A percentile compares a stretch with the other conserved stretches of the same genome.
Evolutionary conservation across 2,888 invertebrate genomes (phyloP).

Genomic region (Euzetes globulus): DNA sequence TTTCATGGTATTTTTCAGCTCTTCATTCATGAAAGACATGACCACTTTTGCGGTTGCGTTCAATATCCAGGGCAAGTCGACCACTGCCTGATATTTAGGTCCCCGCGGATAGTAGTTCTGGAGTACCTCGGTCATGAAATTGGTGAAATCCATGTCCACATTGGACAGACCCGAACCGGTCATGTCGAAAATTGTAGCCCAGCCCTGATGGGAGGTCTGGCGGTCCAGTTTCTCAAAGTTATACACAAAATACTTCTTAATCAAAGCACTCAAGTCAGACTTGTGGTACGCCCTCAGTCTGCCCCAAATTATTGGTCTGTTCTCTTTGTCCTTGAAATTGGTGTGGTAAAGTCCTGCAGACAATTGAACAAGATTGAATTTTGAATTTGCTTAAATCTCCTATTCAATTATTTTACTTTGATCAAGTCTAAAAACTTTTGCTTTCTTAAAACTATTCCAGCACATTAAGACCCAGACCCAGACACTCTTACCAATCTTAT

Average conservation of each 20-base stretch:
- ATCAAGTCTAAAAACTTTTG: no score
- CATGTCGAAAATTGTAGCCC: not conserved
- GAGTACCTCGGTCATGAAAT: not conserved
- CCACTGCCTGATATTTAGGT: not conserved
- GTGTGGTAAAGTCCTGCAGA: no score
- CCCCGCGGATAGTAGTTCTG: not conserved
- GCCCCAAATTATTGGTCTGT: not conserved
- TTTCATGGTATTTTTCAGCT: not conserved
- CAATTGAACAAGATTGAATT: not conserved
- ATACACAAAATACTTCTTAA: not conserved
- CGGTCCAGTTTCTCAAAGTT: not conserved
- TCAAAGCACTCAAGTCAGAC: not conserved
- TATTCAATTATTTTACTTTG: not conserved
- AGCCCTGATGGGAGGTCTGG: not conserved
- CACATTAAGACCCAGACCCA: no score
- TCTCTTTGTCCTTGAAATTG: not conserved
- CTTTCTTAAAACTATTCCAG: no score
- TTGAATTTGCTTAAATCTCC: no score
- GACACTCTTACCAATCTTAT: no score
- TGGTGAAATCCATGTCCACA: not conserved
- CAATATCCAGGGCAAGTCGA: constrained; percentile 4
- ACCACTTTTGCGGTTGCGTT: not conserved
- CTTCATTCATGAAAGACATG: not conserved
- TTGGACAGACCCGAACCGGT: not conserved
- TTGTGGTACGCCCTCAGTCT: not conserved